phyloP scores from a whole-genome alignment of 2,113 vertebrate species.

The Motacilla tschutschensis region DNA sequence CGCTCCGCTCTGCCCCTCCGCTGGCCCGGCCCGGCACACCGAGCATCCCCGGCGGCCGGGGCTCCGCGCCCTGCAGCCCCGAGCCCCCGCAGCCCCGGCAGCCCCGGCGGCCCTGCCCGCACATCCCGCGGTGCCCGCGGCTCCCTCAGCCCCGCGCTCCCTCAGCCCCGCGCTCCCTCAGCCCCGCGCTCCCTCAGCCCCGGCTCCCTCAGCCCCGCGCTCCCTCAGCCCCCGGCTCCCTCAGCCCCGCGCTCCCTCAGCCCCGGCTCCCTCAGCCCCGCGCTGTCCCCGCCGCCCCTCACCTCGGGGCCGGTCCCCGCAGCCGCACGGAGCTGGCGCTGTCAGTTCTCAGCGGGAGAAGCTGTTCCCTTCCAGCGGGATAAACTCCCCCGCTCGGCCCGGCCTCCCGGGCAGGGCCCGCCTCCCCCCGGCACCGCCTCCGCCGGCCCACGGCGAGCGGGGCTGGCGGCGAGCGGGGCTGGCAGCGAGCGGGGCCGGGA shows the following conservation, averaged over 20 bases:
- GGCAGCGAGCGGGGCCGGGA: too few relatives aligned
- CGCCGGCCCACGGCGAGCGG: not conserved
- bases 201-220: too few relatives aligned
- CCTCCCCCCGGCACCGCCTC: not conserved
- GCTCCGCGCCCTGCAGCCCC: not conserved
- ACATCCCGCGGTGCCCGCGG: too few relatives aligned
- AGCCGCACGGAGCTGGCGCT: conserved; percentile 33
- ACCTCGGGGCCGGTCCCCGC: not conserved
- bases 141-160: not conserved
- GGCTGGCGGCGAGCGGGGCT: not conserved
- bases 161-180: not conserved
- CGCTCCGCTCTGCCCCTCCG: too few relatives aligned
- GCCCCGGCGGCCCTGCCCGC: not conserved
- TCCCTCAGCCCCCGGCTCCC: too few relatives aligned
- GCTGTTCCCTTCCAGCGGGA: conserved; percentile 25
- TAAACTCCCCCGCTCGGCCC: conserved; percentile 32
- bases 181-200: not conserved
- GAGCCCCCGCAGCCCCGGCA: not conserved
- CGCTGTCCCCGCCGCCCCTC: not conserved
- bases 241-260: too few relatives aligned
- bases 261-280: not conserved
- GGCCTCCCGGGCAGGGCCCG: conserved; percentile 6
- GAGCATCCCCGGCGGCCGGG: not conserved
- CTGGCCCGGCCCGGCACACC: too few relatives aligned
- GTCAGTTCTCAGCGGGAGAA: conserved; percentile 41